Evolutionary conservation across 2,113 vertebrate genomes (phyloP).

Genomic region (Chlamydotis undulata): DNA sequence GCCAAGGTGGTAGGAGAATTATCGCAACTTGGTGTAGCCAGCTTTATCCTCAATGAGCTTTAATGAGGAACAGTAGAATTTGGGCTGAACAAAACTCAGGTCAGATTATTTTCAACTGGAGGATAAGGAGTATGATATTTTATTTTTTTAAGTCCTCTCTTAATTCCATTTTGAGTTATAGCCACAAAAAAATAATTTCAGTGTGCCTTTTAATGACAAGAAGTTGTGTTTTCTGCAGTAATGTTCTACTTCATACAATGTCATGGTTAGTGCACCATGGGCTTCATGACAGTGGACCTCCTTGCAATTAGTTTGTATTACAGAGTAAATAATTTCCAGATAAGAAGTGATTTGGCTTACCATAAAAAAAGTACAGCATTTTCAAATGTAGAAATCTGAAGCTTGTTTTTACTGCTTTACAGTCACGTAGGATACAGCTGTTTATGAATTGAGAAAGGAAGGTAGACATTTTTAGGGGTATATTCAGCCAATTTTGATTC

Average conservation of each 20-base stretch:
- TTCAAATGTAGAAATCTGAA: constrained; percentile 34
- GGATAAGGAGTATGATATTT: background rate
- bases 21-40: background rate
- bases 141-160: background rate
- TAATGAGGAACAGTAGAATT: background rate
- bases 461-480: background rate
- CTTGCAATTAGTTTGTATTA: constrained; percentile 53
- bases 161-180: background rate
- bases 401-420: constrained; percentile 32
- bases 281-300: background rate
- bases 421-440: background rate
- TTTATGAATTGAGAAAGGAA: constrained; percentile 30
- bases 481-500: constrained; percentile 37
- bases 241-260: background rate
- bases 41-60: background rate
- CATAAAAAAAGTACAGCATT: constrained; percentile 20
- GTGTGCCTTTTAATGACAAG: background rate
- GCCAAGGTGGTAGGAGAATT: background rate
- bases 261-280: background rate
- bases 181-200: background rate
- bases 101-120: background rate
- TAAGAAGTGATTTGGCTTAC: constrained; percentile 41
- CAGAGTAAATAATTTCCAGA: constrained; percentile 4
- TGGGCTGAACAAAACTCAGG: background rate
- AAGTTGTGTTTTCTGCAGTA: background rate